A percentile compares a stretch with the other conserved stretches of the same genome.
Evolutionary conservation across 2,113 vertebrate genomes (phyloP).

Genomic region (Tachycineta bicolor): DNA sequence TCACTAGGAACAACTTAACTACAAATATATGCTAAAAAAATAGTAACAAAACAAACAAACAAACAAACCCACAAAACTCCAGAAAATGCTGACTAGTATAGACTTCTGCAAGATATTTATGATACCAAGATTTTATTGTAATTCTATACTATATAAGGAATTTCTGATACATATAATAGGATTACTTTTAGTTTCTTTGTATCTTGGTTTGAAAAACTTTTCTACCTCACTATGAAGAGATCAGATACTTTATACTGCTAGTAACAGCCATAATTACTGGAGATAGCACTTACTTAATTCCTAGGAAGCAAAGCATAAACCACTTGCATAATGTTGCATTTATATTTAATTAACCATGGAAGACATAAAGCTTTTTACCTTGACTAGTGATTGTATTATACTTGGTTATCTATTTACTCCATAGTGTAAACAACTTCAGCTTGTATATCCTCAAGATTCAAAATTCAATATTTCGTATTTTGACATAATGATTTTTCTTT

Average conservation of each 20-base stretch:
- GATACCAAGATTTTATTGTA: background rate
- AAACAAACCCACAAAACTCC: rapidly evolving
- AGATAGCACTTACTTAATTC: background rate
- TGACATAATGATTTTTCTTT: background rate
- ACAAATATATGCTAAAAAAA: background rate
- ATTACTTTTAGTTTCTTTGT: background rate
- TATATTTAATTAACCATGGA: background rate
- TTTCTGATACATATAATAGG: rapidly evolving
- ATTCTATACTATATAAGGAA: background rate
- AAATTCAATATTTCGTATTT: background rate
- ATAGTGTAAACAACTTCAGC: background rate
- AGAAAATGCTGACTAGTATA: background rate
- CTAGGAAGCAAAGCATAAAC: background rate
- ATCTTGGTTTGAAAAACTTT: background rate
- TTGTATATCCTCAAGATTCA: background rate
- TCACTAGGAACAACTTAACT: background rate
- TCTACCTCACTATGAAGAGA: background rate
- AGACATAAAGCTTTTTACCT: background rate
- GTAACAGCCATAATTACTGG: background rate
- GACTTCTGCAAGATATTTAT: background rate
- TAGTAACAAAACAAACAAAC: background rate
- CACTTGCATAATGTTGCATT: background rate
- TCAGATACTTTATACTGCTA: background rate
- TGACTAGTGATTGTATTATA: background rate
- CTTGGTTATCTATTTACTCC: background rate